These are phyloP conservation scores for Arnoldichthys spilopterus DNA, from an alignment of 2,797 vertebrate genomes.

Conservation along the genomic window DNA sequence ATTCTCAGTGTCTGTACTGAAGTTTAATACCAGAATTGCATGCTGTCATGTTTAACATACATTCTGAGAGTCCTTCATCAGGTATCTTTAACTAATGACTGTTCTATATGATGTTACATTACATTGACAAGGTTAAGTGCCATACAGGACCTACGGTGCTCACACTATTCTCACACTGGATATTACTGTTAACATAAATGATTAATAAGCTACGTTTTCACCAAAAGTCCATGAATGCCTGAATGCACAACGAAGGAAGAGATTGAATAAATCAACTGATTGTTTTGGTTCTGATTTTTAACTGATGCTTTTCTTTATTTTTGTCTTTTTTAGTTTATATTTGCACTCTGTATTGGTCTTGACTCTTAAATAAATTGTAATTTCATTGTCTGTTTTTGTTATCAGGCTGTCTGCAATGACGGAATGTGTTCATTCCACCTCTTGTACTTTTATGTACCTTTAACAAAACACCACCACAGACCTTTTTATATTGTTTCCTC, in stretches of 20 bases:
- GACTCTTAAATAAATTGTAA: background rate
- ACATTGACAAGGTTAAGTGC: background rate
- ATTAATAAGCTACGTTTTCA: slow-evolving; percentile 6
- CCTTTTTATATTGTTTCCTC: too few species aligned
- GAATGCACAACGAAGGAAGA: background rate
- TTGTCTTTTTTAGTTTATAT: background rate
- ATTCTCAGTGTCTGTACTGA: background rate
- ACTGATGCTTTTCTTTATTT: background rate
- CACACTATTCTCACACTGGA: too few species aligned
- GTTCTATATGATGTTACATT: background rate
- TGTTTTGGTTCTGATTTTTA: background rate
- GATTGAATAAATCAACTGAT: background rate
- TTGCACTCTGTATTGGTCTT: background rate
- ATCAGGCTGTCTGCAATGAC: too few species aligned
- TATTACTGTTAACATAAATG: background rate
- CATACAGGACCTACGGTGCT: background rate
- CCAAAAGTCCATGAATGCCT: too few species aligned
- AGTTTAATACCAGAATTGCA: background rate
- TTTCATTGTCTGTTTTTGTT: background rate
- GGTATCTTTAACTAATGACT: background rate
- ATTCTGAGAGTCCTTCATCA: background rate
- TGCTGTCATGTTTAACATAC: background rate
- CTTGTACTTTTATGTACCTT: too few species aligned
- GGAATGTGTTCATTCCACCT: too few species aligned
- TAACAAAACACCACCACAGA: too few species aligned